Conservation (phyloP, 2,888 invertebrate species). For the Acrobasis suavella region DNA sequence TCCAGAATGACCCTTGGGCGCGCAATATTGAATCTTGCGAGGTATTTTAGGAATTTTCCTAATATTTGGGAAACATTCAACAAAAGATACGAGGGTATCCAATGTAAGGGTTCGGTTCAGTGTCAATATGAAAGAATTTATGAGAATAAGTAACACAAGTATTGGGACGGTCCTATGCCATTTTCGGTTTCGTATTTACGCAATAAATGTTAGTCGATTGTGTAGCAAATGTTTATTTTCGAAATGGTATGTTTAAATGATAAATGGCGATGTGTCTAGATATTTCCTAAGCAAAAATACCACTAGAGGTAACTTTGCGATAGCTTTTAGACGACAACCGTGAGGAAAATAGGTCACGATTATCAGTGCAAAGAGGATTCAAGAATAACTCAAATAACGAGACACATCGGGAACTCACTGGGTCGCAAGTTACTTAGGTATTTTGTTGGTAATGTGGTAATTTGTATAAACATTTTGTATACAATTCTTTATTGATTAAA, state of each 20-base stretch:
- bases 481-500: too few species aligned
- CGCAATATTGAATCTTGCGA: conserved; percentile 51
- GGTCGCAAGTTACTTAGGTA: too few species aligned
- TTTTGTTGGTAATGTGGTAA: too few species aligned
- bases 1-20: conserved; percentile 40
- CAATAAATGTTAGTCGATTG: conserved; percentile 17
- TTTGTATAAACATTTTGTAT: too few species aligned
- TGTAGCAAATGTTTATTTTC: background rate
- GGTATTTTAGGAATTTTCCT: conserved; percentile 57
- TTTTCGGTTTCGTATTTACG: conserved; percentile 12
- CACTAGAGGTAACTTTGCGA: too few species aligned
- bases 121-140: conserved; percentile 66
- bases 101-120: conserved; percentile 50
- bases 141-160: conserved; percentile 48
- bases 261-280: too few species aligned
- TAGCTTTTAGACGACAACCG: too few species aligned
- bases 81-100: conserved; percentile 63
- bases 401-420: too few species aligned
- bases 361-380: too few species aligned
- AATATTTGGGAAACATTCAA: conserved; percentile 56
- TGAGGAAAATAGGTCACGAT: too few species aligned
- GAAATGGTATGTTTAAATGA: background rate
- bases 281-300: too few species aligned
- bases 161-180: conserved; percentile 18
- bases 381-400: too few species aligned